Conservation (phyloP, 1,140 invertebrate genomes). For the Nixonia krombeini region DNA sequence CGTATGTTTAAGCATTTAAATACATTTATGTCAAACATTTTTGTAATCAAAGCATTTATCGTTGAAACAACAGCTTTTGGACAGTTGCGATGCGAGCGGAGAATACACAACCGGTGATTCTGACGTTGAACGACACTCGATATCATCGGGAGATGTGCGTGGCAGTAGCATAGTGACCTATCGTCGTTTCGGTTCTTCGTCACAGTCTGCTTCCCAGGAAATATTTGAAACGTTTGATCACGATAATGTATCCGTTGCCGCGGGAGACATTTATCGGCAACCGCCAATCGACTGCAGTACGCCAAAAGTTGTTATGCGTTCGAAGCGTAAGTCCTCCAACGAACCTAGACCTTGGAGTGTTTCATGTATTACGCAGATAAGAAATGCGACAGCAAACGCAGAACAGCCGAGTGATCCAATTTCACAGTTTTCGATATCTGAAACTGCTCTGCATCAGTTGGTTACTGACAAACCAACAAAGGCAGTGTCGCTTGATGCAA, state of each 20-base stretch:
- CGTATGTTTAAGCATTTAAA: too few relatives aligned
- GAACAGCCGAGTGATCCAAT: constrained; percentile 61
- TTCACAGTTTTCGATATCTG: constrained; percentile 83
- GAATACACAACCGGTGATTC: constrained; percentile 88
- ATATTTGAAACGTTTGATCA: constrained; percentile 70
- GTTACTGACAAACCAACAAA: constrained; percentile 63
- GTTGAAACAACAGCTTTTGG: constrained; percentile 63
- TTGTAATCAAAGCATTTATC: background rate
- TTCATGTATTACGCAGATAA: constrained; percentile 82
- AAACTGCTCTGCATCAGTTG: constrained; percentile 86
- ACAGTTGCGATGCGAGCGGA: constrained; percentile 89
- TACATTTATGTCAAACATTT: background rate
- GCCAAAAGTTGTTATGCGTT: constrained; percentile 68
- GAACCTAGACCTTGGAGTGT: constrained; percentile 86
- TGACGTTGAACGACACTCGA: constrained; percentile 78
- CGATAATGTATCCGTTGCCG: constrained; percentile 55
- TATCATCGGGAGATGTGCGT: constrained; percentile 81
- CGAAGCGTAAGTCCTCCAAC: constrained; percentile 65
- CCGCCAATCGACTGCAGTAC: constrained; percentile 52
- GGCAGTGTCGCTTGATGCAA: constrained; percentile 58
- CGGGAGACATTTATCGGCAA: constrained; percentile 39
- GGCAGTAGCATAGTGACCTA: constrained; percentile 78
- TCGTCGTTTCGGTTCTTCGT: constrained; percentile 59
- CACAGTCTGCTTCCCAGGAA: constrained; percentile 72
- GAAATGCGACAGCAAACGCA: constrained; percentile 45